These are phyloP conservation scores for Entosphenus tridentatus DNA, from an alignment of 2,113 vertebrate species.

Conservation along the genomic window DNA sequence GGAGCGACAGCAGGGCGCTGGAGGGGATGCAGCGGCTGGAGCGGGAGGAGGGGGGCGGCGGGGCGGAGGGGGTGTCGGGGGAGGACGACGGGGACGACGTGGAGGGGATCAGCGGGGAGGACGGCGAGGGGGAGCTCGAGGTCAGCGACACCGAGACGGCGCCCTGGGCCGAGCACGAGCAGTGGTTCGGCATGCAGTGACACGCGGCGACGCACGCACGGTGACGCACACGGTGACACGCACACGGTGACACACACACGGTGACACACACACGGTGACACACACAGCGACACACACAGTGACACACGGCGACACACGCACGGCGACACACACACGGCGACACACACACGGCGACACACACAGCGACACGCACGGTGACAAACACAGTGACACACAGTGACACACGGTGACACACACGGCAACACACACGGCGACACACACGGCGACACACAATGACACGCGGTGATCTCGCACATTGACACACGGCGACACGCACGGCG, in stretches of 20 bases:
- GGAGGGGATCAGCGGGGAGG: conserved; percentile 85
- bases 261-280: background rate
- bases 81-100: conserved; percentile 95
- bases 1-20: conserved; percentile 88
- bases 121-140: conserved; percentile 82
- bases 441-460: background rate
- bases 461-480: background rate
- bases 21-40: conserved; percentile 99
- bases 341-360: background rate
- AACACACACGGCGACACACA: background rate
- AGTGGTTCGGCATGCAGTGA: conserved; percentile 98
- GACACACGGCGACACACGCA: background rate
- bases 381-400: background rate
- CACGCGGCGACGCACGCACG: background rate
- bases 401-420: background rate
- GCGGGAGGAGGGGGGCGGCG: conserved; percentile 86
- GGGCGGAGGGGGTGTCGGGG: conserved; percentile 75
- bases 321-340: background rate
- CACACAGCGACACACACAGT: background rate
- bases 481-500: background rate
- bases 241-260: background rate
- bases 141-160: conserved; percentile 92
- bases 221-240: background rate
- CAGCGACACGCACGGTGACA: background rate
- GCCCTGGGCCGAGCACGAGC: conserved; percentile 93